Percentiles rank a stretch among this genome's conserved stretches.
Evolutionary conservation across 2,113 vertebrate species (phyloP).

Genomic region (Podarcis raffonei): DNA sequence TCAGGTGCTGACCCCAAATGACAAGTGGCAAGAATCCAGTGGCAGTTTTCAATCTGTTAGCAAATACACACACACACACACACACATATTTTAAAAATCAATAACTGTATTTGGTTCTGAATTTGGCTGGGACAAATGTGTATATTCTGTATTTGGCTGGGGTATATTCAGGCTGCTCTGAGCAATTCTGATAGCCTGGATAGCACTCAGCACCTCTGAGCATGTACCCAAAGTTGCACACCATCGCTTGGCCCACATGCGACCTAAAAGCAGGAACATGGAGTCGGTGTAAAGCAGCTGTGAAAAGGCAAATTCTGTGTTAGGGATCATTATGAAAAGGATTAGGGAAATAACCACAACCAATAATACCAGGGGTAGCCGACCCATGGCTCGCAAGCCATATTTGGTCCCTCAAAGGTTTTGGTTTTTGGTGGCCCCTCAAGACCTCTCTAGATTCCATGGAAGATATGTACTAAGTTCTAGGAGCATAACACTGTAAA

Average conservation of each 20-base stretch:
- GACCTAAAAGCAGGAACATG: neutral
- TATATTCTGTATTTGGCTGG: neutral
- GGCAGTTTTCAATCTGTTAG: conserved; percentile 40
- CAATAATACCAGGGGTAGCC: too few species aligned
- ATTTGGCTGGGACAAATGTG: too few species aligned
- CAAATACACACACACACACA: accelerated
- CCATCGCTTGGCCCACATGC: neutral
- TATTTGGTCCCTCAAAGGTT: too few species aligned
- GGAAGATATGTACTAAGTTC: too few species aligned
- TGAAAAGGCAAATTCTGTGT: too few species aligned
- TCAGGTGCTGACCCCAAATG: conserved; percentile 33
- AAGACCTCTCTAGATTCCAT: too few species aligned
- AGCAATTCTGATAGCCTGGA: neutral
- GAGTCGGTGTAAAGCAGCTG: too few species aligned
- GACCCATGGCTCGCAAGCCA: too few species aligned
- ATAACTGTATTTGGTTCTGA: neutral
- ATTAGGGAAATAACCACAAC: too few species aligned
- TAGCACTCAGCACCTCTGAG: neutral
- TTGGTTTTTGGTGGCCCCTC: too few species aligned
- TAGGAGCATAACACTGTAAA: too few species aligned
- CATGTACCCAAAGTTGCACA: neutral
- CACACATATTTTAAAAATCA: neutral
- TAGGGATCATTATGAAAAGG: too few species aligned
- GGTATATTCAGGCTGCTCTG: neutral
- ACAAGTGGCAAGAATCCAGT: conserved; percentile 38